Base-by-base conservation (phyloP, 2,113 vertebrate species). In the Rattus rattus region DNA sequence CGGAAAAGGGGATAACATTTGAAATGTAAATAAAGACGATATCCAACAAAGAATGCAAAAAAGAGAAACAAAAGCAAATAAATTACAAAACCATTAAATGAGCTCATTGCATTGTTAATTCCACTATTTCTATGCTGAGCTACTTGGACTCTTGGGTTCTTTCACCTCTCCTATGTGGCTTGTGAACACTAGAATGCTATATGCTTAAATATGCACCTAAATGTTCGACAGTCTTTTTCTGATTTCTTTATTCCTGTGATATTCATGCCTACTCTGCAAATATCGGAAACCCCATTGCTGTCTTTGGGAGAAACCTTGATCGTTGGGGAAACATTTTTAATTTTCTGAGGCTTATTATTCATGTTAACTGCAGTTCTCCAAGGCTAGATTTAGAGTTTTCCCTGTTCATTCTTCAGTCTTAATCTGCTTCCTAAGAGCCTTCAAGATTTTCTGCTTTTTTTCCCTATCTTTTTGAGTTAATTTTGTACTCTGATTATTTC, bases 401-500 rank as follows among this genome's bases (percentile, higher is more conserved):
- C 16, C 67, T 91, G 14, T 6, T 86, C 28, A 28, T 36, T 77
- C 12, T 91, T 20, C 0, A 33, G 26, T 90, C 16, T 80, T 81
- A 13, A 2, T 12, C 43, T 72, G 4, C 26, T 76, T 92, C 59
- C 19, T 20, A 65, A 47, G 22, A 87, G 22, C 26, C 8, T 88
- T 26, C 11, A 30, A 56, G 61, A 92, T 90, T 81, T 6, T 33
- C 93, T 72, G 16, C 1, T 36, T 85, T 70, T 30, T 43, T 39
- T 39, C 11, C 52, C 24, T 0, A 3, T 49, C 14, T 56, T n/a
- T 49, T 92, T 88, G 22, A 94, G 49, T 95, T 90, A 90, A 92
- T 93, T 97, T 95, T 65, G 22, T 14, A 79, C 13, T 84, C 61
- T 59, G 9, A 92, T 63, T 75, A 91, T 85, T 86, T 56, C 24